Percentiles rank a stretch among this genome's conserved stretches.
phyloP scores from a whole-genome alignment of 2,797 vertebrate genomes.

The Hylomyscus alleni region DNA sequence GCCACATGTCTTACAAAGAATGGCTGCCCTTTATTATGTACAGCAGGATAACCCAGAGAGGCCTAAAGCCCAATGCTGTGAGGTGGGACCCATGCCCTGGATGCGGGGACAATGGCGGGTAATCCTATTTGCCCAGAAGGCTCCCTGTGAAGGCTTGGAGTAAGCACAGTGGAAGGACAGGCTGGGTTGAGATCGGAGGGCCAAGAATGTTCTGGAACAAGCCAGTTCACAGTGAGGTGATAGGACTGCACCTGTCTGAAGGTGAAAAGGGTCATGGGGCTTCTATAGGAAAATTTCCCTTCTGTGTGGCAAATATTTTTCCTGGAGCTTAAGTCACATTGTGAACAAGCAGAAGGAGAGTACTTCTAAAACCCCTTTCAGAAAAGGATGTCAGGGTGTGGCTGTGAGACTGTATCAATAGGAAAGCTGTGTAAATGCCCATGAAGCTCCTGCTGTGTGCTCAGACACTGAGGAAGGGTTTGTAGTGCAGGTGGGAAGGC shows the following conservation, averaged over 20 bases:
- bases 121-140: not conserved
- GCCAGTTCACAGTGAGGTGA: not conserved
- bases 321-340: not conserved
- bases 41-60: not conserved
- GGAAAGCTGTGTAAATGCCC: not conserved
- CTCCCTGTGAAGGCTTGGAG: accelerated
- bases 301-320: not conserved
- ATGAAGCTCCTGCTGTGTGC: accelerated
- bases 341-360: not conserved
- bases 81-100: accelerated
- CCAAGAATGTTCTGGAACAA: accelerated
- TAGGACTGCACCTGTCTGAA: not conserved
- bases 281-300: not conserved
- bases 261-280: not conserved
- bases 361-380: not conserved
- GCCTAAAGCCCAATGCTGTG: not conserved
- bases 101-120: not conserved
- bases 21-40: not conserved
- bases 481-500: not conserved
- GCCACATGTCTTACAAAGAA: not conserved
- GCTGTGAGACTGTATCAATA: not conserved
- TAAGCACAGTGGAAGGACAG: not conserved
- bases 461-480: no score
- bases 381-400: not conserved
- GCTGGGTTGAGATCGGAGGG: not conserved